Evolutionary conservation across 2,113 vertebrate genomes (phyloP).

Genomic region (Vulpes vulpes): DNA sequence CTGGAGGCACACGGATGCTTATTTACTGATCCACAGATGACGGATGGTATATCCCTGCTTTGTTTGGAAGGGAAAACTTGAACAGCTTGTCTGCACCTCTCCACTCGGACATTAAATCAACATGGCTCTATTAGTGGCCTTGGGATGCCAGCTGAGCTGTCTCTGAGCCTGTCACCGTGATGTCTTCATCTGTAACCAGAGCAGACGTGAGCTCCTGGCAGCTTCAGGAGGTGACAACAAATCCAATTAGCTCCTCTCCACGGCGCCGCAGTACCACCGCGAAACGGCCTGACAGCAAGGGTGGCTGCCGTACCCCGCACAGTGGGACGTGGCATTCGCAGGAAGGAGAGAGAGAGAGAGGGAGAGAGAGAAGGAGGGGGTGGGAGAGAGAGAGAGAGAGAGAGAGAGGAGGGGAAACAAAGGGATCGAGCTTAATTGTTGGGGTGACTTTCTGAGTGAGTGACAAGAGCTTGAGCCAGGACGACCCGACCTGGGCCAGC

Average conservation of each 20-base stretch:
- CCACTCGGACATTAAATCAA: slow-evolving; percentile 96
- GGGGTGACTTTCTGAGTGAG: slow-evolving; percentile 84
- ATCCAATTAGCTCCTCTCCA: slow-evolving; percentile 99
- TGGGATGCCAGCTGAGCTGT: slow-evolving; percentile 99
- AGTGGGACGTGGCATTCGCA: slow-evolving; percentile 86
- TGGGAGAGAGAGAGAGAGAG: background rate
- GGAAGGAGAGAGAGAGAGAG: background rate
- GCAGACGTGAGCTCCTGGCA: slow-evolving; percentile 98
- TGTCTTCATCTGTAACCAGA: slow-evolving; percentile 99
- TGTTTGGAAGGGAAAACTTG: slow-evolving; percentile 92
- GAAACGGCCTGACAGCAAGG: slow-evolving; percentile 92
- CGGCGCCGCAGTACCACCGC: slow-evolving; percentile 90
- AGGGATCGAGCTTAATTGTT: slow-evolving; percentile 84
- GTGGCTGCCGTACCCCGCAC: slow-evolving; percentile 88
- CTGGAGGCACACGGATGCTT: slow-evolving; percentile 87
- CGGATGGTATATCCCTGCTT: slow-evolving; percentile 90
- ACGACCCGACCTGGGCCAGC: slow-evolving; percentile 82
- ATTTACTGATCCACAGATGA: slow-evolving; percentile 91
- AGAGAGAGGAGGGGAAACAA: slow-evolving; percentile 38
- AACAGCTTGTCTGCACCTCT: slow-evolving; percentile 95
- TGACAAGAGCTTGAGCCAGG: slow-evolving; percentile 82
- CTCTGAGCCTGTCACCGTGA: slow-evolving; percentile 98
- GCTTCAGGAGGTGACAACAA: slow-evolving; percentile 99
- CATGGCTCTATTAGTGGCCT: slow-evolving; percentile 96
- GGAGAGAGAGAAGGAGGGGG: background rate